Base-by-base conservation (phyloP, 2,113 vertebrate genomes). In the Amphiprion percula region DNA sequence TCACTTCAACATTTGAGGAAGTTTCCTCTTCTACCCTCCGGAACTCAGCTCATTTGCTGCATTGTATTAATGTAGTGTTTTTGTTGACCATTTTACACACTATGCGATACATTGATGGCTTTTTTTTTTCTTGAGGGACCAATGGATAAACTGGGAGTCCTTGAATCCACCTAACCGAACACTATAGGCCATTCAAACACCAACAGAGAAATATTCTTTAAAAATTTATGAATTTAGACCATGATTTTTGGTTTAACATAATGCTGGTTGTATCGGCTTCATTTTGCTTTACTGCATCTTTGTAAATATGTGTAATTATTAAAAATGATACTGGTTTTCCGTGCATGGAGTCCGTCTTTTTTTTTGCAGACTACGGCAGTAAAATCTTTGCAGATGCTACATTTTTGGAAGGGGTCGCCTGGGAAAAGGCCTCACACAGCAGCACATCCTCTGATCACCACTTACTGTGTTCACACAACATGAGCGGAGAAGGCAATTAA, bases 261-360 rank as follows among this genome's bases (percentile, higher is more conserved):
- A 70, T 46, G 72, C 77, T 56, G 83, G 68, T 80, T 80, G 60
- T 78, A 82, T 83, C 76, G 65, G 79, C 79, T 90, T 86, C 2
- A 84, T 80, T 89, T 85, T 80, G 84, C 86, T 91, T 88, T 83
- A 86, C 70, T 7, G 50, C 88, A 86, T 93, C 75, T 83, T 74
- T 95, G 94, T 94, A 94, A 91, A 94, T 92, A 94, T 88, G 83
- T 93, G 91, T 91, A 93, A 94, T 89, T 92, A 92, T 92, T 90
- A 92, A 89, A 91, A 93, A 91, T 74, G 82, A 88, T 85, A 85
- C 83, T 89, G 90, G 72, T 93, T 93, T 94, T 90, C 90, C 58
- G 90, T 93, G 88, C 93, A 70, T 56, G 14, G 72, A 87, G 88
- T 89, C 84, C 83, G 69, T 81, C 67, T 60, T 23, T 62, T n/a